These are phyloP conservation scores for Pararge aegeria DNA, from an alignment of 1,140 invertebrate genomes.

Conservation along the genomic window DNA sequence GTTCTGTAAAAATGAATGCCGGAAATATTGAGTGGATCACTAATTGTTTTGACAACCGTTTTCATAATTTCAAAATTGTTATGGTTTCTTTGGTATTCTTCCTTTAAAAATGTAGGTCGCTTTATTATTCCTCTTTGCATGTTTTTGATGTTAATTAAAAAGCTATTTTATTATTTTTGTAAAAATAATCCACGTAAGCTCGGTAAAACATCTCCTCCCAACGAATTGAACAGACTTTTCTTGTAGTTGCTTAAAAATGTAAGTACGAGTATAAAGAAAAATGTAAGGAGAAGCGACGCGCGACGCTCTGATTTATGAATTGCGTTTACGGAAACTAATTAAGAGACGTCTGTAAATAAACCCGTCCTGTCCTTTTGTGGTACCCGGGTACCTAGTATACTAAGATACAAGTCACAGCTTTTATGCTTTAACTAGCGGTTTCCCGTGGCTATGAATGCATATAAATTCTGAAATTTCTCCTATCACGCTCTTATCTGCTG, in stretches of 20 bases:
- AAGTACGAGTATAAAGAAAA: neutral
- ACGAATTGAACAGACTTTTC: neutral
- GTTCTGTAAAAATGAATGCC: conserved; percentile 36
- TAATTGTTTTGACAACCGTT: conserved; percentile 21
- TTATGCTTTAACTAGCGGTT: too few species aligned
- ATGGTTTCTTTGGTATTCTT: neutral
- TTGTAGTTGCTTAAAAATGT: neutral
- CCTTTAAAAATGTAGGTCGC: too few species aligned
- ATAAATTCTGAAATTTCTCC: too few species aligned
- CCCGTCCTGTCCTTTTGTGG: conserved; percentile 2
- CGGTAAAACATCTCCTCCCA: neutral
- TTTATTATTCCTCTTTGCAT: neutral
- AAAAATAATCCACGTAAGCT: neutral
- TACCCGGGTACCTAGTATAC: neutral
- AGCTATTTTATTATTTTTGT: neutral
- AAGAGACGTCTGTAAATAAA: conserved; percentile 10
- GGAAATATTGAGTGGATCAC: conserved; percentile 25
- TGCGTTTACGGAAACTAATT: conserved; percentile 10
- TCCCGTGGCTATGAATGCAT: too few species aligned
- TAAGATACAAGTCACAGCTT: neutral
- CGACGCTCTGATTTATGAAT: conserved; percentile 3
- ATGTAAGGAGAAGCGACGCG: neutral
- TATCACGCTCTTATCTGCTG: too few species aligned
- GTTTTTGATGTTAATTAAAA: neutral
- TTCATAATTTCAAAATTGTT: conserved; percentile 1